Base-by-base conservation (phyloP, 2,888 invertebrate genomes). In the Saturnia japonica region DNA sequence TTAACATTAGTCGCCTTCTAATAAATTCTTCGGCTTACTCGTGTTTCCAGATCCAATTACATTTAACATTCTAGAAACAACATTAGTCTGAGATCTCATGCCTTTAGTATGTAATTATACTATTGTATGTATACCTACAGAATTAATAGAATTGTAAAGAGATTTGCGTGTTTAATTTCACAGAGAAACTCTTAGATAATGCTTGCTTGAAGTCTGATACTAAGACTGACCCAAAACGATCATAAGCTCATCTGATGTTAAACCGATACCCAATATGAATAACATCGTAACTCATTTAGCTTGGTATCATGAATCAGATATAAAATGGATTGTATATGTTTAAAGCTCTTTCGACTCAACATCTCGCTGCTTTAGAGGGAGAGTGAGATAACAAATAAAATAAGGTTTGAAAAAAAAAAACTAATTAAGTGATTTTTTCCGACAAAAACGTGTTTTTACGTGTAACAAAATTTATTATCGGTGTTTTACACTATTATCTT, bases 1-100 rank as follows among this genome's bases (percentile, higher is more conserved):
- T 28, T 28, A 28, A 28, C 57, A 16, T 25, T 60, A 1, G 28
- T 14, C 4, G 14, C 25, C 57, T 60, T 28, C 28, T 1, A 60
- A 28, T 60, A 60, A 28, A 60, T 60, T 28, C 28, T 28, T 60
- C 57, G 57, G 28, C 28, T 28, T 28, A 60, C 6, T 60, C 28
- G 57, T 25, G 57, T 60, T 60, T 28, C 57, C 57, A 60, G 25
- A 60, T 60, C 57, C 57, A 60, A 60, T 60, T 60, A 60, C 57
- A 28, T 60, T 60, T 60, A 60, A 60, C 28, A 60, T 60, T 60
- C 57, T 60, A 60, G 57, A 60, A 60, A 60, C 57, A 60, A 28
- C 57, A 60, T 60, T 60, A 28, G 57, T 60, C 57, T 60, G 57
- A 60, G 57, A 60, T 60, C 57, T 60, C 25, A 60, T 28, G 28